Base-by-base conservation (phyloP, 30 jellyfish, hydroid and myxozoan genomes). In the Turritopsis rubra region DNA sequence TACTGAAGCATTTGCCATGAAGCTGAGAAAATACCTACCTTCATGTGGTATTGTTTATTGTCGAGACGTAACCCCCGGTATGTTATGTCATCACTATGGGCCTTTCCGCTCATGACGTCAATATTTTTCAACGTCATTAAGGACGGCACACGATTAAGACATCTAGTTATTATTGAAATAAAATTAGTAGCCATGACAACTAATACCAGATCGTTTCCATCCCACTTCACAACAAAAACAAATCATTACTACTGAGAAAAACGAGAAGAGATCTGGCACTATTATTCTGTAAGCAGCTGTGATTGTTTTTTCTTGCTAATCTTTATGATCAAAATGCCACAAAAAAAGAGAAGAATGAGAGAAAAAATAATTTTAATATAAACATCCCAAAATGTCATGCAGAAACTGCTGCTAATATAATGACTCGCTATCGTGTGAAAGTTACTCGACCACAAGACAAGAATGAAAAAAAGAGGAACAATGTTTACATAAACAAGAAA, bases 51-150 rank as follows among this genome's bases (percentile, higher is more conserved):
- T 17, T 27, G n/a, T n/a, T n/a, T 68, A n/a, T 68, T 0, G 19
- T 68, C 21, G 9, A 68, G 30, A 9, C 77, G 77, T 27, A 68
- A 68, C 30, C 77, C 77, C 16, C 30, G 28, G 77, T 68, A 68
- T 0, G n/a, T 23, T 17, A 68, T 8, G 16, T n/a, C 77, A 23
- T 68, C 77, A 41, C 60, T 41, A 41, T 3, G 60, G 60, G 60
- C 60, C 60, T 5, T 41, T 41, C 13, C 60, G 60, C 60, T 41
- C 60, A 41, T 41, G 60, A 41, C 60, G 60, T 41, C 60, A 41
- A 41, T 13, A 41, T 13, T 41, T 41, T 41, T 41, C 60, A 41
- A 41, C 60, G 60, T 41, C 60, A 41, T 41, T 41, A 41, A 13
- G 60, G 13, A 41, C n/a, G n/a, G n/a, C 9, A 41, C 13, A 41